Conservation (phyloP, 2,797 vertebrate genomes). For the Sebastes glaucus region DNA sequence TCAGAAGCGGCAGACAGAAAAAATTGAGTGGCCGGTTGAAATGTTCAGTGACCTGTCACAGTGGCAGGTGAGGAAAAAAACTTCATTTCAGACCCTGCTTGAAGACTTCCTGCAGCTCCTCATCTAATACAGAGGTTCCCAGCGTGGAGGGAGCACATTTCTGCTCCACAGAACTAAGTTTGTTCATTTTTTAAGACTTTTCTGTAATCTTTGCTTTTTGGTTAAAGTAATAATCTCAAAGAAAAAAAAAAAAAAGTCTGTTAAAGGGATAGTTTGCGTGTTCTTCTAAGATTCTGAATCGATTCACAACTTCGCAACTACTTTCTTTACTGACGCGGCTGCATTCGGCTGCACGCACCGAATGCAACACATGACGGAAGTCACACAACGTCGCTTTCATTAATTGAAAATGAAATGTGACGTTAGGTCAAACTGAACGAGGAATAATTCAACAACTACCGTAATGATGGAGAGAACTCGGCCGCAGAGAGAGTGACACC, state of each 20-base stretch:
- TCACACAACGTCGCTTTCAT: not conserved
- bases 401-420: not conserved
- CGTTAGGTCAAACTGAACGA: not conserved
- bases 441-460: not conserved
- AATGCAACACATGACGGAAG: not conserved
- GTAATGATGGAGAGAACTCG: too few relatives aligned
- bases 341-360: too few relatives aligned
- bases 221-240: not conserved
- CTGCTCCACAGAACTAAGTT: not conserved
- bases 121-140: not conserved
- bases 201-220: not conserved
- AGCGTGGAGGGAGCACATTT: not conserved
- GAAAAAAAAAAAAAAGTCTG: too few relatives aligned
- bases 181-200: not conserved
- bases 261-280: not conserved
- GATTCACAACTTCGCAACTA: accelerated
- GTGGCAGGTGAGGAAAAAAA: too few relatives aligned
- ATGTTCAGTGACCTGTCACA: too few relatives aligned
- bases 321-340: not conserved
- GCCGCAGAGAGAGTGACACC: not conserved
- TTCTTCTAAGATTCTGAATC: not conserved
- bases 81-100: too few relatives aligned
- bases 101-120: not conserved
- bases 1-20: too few relatives aligned
- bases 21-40: too few relatives aligned